Percentiles rank a stretch among this genome's conserved stretches.
phyloP scores from a whole-genome alignment of 2,797 vertebrate genomes.

The Enteromius treurensis region DNA sequence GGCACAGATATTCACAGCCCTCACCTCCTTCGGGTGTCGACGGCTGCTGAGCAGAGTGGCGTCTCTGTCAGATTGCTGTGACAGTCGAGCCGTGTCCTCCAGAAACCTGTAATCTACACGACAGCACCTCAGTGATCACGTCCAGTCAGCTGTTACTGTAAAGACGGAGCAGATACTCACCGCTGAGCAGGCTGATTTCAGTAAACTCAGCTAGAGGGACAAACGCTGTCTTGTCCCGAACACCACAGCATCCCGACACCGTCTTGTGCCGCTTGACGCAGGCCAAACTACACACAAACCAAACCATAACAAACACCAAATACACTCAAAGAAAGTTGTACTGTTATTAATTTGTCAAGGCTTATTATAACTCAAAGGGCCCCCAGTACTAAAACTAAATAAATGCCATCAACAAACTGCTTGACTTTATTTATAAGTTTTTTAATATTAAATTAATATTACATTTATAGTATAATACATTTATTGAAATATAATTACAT shows the following conservation, averaged over 20 bases:
- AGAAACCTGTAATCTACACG: slow-evolving; percentile 91
- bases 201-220: slow-evolving; percentile 84
- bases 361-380: no score
- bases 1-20: background rate
- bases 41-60: slow-evolving; percentile 62
- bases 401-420: no score
- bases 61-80: slow-evolving; percentile 85
- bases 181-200: slow-evolving; percentile 89
- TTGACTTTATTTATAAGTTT: no score
- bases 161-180: slow-evolving; percentile 70
- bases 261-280: slow-evolving; percentile 94
- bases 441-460: no score
- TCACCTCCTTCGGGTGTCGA: slow-evolving; percentile 62
- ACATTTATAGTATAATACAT: no score
- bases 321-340: background rate
- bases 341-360: background rate
- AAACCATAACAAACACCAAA: background rate
- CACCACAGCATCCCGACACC: slow-evolving; percentile 82
- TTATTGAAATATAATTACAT: no score
- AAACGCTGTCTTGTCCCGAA: slow-evolving; percentile 89
- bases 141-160: no score
- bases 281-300: slow-evolving; percentile 75
- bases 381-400: no score
- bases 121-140: background rate
- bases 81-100: slow-evolving; percentile 89